These are phyloP conservation scores for Pseudochirops corinnae DNA, from an alignment of 2,797 vertebrate genomes.

Conservation along the genomic window DNA sequence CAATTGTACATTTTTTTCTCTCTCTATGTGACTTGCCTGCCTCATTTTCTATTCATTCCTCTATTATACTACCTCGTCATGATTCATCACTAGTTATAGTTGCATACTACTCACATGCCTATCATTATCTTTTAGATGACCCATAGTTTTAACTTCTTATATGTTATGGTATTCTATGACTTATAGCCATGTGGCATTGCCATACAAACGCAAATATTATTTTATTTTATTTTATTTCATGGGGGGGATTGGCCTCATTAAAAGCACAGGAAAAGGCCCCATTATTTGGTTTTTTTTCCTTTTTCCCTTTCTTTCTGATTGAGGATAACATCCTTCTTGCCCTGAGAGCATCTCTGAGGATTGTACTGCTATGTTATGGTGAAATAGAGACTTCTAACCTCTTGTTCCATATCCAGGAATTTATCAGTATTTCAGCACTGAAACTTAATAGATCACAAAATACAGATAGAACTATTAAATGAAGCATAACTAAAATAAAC, in stretches of 20 bases:
- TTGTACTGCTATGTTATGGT: not conserved
- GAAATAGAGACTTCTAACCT: slow-evolving; percentile 13
- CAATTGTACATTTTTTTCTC: not conserved
- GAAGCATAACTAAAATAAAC: not conserved
- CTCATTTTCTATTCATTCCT: not conserved
- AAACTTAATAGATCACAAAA: not conserved
- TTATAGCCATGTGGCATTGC: not conserved
- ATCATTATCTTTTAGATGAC: not conserved
- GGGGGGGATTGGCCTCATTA: not conserved
- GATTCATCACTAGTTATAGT: not conserved
- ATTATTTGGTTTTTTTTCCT: slow-evolving; percentile 40
- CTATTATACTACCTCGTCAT: not conserved
- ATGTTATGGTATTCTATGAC: not conserved
- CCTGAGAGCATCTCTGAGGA: slow-evolving; percentile 24
- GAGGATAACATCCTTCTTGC: slow-evolving; percentile 8
- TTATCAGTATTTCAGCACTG: not conserved
- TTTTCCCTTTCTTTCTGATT: slow-evolving; percentile 42
- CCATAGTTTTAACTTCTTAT: not conserved
- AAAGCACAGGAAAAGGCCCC: not conserved
- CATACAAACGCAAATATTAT: not conserved
- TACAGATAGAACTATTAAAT: slow-evolving; percentile 14
- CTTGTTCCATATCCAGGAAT: slow-evolving; percentile 32
- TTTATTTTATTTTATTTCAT: not conserved
- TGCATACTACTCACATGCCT: not conserved
- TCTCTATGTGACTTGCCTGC: not conserved